Percentiles rank a stretch among this genome's conserved stretches.
phyloP scores from a whole-genome alignment of 2,113 vertebrate genomes.

The Polypterus bichir region DNA sequence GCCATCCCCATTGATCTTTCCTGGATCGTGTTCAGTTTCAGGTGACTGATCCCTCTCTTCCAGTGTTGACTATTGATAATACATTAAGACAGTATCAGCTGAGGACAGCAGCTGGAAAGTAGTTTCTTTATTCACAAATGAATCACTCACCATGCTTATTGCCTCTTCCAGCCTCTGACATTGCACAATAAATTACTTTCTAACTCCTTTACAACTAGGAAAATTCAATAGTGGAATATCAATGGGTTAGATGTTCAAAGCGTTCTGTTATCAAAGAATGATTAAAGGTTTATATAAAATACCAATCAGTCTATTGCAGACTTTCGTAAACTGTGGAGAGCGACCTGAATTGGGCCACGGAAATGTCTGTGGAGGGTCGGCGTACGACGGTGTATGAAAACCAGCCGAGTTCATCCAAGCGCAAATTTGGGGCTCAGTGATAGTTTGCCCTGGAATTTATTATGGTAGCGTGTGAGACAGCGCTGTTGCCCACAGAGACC shows the following conservation, averaged over 20 bases:
- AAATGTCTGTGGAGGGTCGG: too few relatives aligned
- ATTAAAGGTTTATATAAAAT: background rate
- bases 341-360: too few relatives aligned
- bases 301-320: too few relatives aligned
- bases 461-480: too few relatives aligned
- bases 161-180: slow-evolving; percentile 27
- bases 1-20: slow-evolving; percentile 28
- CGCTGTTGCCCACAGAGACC: too few relatives aligned
- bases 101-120: slow-evolving; percentile 21
- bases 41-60: slow-evolving; percentile 29
- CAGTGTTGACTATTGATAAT: slow-evolving; percentile 26
- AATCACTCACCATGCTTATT: slow-evolving; percentile 38
- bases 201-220: slow-evolving; percentile 28
- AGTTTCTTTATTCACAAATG: slow-evolving; percentile 29
- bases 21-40: slow-evolving; percentile 28
- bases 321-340: too few relatives aligned
- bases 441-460: too few relatives aligned
- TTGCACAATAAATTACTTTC: slow-evolving; percentile 33
- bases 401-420: too few relatives aligned
- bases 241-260: slow-evolving; percentile 17
- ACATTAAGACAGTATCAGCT: slow-evolving; percentile 29
- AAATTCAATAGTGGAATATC: slow-evolving; percentile 34
- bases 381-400: too few relatives aligned
- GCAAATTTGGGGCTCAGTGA: too few relatives aligned
- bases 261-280: slow-evolving; percentile 22